Evolutionary conservation across 2,888 invertebrate genomes (phyloP).

Genomic region (Diadegma fenestrale): DNA sequence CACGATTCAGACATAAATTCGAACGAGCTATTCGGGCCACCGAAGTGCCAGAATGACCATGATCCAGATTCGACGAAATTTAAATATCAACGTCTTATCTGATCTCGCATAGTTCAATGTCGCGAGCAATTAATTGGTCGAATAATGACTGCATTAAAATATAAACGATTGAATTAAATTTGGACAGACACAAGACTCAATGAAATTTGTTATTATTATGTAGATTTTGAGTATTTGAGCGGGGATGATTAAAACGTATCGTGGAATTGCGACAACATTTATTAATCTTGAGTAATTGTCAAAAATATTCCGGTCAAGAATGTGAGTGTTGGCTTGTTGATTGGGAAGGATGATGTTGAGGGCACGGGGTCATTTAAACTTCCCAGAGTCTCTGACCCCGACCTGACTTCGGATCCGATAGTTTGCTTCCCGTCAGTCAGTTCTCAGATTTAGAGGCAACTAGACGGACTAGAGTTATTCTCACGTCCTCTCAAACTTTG

Average conservation of each 20-base stretch:
- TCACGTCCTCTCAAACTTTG: background rate
- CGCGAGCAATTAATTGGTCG: constrained; percentile 9
- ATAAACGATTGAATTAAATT: background rate
- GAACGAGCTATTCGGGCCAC: background rate
- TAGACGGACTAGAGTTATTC: constrained; percentile 55
- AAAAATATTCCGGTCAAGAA: constrained; percentile 74
- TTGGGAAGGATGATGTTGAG: constrained; percentile 51
- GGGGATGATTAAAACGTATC: constrained; percentile 3
- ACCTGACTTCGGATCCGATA: constrained; percentile 72
- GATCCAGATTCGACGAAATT: constrained; percentile 19
- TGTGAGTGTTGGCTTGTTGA: constrained; percentile 63
- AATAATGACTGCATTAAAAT: background rate
- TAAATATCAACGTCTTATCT: constrained; percentile 30
- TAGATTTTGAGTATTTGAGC: background rate
- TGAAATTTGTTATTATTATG: background rate
- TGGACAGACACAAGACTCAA: background rate
- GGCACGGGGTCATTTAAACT: constrained; percentile 59
- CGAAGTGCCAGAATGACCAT: background rate
- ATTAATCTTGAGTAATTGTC: constrained; percentile 33
- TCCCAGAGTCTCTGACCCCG: constrained; percentile 77
- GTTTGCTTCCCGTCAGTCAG: constrained; percentile 76
- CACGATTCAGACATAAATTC: background rate
- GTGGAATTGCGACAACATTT: background rate
- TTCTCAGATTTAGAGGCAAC: constrained; percentile 73
- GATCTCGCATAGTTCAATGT: constrained; percentile 56